phyloP scores from a whole-genome alignment of 1,140 invertebrate species.

The Lysiphlebus fabarum region DNA sequence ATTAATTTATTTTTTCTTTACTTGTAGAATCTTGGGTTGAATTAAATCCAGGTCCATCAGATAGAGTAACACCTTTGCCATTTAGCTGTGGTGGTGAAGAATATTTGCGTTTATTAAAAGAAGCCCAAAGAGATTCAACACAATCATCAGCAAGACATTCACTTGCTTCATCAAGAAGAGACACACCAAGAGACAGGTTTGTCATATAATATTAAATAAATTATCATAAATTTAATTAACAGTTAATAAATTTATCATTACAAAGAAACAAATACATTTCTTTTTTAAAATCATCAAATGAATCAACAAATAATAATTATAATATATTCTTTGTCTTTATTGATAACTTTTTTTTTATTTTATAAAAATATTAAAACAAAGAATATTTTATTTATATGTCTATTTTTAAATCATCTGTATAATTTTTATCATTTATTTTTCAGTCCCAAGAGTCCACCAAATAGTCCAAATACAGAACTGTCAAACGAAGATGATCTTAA shows the following conservation, averaged over 20 bases:
- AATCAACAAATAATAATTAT: no score
- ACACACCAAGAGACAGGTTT: constrained; percentile 58
- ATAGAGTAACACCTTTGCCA: constrained; percentile 66
- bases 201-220: constrained; percentile 18
- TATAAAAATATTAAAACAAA: no score
- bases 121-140: constrained; percentile 83
- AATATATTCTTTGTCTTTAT: no score
- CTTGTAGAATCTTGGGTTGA: constrained; percentile 84
- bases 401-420: constrained; percentile 7
- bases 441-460: constrained; percentile 87
- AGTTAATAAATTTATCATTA: no score
- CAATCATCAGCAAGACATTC: constrained; percentile 80
- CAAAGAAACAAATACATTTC: no score
- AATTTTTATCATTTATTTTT: no score
- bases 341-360: no score
- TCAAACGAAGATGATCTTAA: constrained; percentile 74
- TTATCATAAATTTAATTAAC: neutral
- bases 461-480: constrained; percentile 80
- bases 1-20: constrained; percentile 23
- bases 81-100: constrained; percentile 65
- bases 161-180: constrained; percentile 74
- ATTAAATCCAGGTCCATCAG: constrained; percentile 61
- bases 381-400: no score
- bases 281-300: no score
- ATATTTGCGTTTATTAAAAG: constrained; percentile 76